phyloP scores from a whole-genome alignment of 2,888 invertebrate genomes.

The Drosophila kuntzei region DNA sequence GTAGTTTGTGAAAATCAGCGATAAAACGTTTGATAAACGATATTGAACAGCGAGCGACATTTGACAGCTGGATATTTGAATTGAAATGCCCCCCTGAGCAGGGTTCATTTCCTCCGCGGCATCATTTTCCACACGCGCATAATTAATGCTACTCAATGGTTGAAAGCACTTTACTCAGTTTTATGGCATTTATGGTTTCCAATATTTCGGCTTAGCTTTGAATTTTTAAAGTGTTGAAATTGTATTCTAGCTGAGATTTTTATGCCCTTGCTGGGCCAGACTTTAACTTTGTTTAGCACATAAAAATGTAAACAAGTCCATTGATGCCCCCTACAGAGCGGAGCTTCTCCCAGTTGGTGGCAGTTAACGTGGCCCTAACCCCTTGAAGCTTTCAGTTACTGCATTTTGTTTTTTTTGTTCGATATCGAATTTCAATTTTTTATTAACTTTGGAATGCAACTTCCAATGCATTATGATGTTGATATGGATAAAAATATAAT shows the following conservation, averaged over 20 bases:
- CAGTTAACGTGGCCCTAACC: constrained; percentile 3
- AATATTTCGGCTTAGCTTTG: constrained; percentile 19
- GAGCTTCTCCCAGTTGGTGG: constrained; percentile 22
- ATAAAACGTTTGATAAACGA: constrained; percentile 72
- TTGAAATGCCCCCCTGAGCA: constrained; percentile 8
- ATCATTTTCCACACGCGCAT: constrained; percentile 43
- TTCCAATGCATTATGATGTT: constrained; percentile 18
- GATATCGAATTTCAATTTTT: constrained; percentile 66
- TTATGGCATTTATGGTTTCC: constrained; percentile 63
- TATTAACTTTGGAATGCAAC: constrained; percentile 36
- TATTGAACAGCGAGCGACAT: constrained; percentile 58
- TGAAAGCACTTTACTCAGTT: constrained; percentile 51
- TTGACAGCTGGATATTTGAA: constrained; percentile 63
- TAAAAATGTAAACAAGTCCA: constrained; percentile 72
- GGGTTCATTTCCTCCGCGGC: constrained; percentile 23
- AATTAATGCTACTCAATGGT: constrained; percentile 43
- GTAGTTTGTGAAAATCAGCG: constrained; percentile 67
- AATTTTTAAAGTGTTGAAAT: constrained; percentile 68
- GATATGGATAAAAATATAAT: constrained; percentile 21
- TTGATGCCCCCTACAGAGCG: constrained; percentile 27
- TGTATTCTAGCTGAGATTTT: constrained; percentile 63
- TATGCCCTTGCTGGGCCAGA: constrained; percentile 36
- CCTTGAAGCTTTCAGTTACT: constrained; percentile 17
- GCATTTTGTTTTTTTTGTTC: constrained; percentile 13
- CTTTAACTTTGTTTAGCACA: constrained; percentile 42